Evolutionary conservation across 2,797 vertebrate genomes (phyloP).

Genomic region (Ctenopoma multispine): DNA sequence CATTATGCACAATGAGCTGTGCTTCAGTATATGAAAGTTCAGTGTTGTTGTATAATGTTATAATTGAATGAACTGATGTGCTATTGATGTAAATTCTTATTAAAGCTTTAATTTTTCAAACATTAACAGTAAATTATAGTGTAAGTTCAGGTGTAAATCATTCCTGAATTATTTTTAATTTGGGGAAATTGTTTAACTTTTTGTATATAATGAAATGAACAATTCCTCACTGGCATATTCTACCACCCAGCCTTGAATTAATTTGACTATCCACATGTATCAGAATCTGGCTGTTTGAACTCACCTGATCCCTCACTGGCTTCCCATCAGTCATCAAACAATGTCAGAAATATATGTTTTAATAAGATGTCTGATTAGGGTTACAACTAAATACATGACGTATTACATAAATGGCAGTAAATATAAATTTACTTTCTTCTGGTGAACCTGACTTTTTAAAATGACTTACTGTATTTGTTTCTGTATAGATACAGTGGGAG

Average conservation of each 20-base stretch:
- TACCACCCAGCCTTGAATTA: neutral
- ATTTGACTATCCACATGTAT: too few relatives aligned
- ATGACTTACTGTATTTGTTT: too few relatives aligned
- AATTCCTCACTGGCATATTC: neutral
- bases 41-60: neutral
- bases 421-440: neutral
- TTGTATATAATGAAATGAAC: neutral
- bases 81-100: conserved; percentile 14
- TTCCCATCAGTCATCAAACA: neutral
- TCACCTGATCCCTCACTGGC: neutral
- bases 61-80: neutral
- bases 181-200: neutral
- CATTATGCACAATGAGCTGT: conserved; percentile 6
- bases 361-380: neutral
- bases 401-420: neutral
- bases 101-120: conserved; percentile 6
- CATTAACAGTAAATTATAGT: neutral
- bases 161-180: neutral
- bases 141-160: neutral
- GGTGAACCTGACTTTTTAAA: too few relatives aligned
- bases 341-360: neutral
- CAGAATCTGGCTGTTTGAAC: neutral
- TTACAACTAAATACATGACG: neutral
- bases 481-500: neutral
- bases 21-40: neutral